Evolutionary conservation across 2,888 invertebrate genomes (phyloP).

Genomic region (Esperia sulphurella): DNA sequence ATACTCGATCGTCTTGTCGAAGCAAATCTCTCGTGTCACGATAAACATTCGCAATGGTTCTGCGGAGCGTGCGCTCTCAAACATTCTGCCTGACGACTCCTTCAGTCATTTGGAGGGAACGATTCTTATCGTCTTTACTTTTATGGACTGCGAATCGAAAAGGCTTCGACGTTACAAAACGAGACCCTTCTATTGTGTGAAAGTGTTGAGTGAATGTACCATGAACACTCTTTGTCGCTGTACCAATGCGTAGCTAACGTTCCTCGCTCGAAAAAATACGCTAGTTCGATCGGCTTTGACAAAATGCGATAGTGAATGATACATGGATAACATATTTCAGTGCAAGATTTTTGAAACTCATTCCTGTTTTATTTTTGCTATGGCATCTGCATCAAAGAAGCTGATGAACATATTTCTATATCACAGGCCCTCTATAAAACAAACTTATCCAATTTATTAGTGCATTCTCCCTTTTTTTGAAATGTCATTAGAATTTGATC

Average conservation of each 20-base stretch:
- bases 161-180: slow-evolving; percentile 64
- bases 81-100: slow-evolving; percentile 55
- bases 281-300: slow-evolving; percentile 20
- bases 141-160: slow-evolving; percentile 70
- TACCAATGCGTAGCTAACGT: slow-evolving; percentile 40
- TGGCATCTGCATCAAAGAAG: no score
- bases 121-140: slow-evolving; percentile 70
- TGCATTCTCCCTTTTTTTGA: no score
- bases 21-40: slow-evolving; percentile 52
- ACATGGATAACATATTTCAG: no score
- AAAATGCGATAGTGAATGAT: slow-evolving; percentile 16
- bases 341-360: no score
- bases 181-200: slow-evolving; percentile 67
- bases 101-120: slow-evolving; percentile 65
- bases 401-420: no score
- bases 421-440: no score
- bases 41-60: slow-evolving; percentile 44
- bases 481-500: no score
- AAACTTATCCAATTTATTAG: no score
- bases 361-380: no score
- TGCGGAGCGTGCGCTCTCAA: slow-evolving; percentile 37
- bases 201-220: slow-evolving; percentile 59
- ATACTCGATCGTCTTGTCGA: slow-evolving; percentile 48
- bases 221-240: slow-evolving; percentile 52
- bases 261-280: slow-evolving; percentile 30